phyloP scores from a whole-genome alignment of 1,140 invertebrate species.

The Eueides isabella region DNA sequence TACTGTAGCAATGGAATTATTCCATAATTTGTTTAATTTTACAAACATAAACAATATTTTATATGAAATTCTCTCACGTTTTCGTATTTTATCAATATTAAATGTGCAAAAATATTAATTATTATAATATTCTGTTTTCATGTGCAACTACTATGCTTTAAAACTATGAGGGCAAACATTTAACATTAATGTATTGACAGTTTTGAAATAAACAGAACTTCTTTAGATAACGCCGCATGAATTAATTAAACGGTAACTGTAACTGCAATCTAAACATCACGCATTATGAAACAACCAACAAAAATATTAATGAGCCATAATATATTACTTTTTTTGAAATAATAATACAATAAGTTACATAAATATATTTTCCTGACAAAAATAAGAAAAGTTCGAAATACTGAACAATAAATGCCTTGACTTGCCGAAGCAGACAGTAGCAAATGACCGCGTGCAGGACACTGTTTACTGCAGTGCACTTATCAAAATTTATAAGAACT shows the following conservation, averaged over 20 bases:
- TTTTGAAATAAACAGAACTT: too few relatives aligned
- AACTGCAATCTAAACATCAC: too few relatives aligned
- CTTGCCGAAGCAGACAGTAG: slow-evolving; percentile 10
- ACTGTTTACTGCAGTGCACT: background rate
- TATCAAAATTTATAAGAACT: slow-evolving; percentile 7
- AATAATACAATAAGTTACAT: background rate
- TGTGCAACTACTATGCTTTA: background rate
- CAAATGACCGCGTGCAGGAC: background rate
- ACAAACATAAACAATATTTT: background rate
- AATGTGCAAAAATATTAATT: background rate
- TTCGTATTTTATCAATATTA: background rate
- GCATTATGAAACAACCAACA: too few relatives aligned
- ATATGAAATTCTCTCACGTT: background rate
- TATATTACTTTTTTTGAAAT: too few relatives aligned
- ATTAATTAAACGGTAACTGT: too few relatives aligned
- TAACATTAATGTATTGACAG: too few relatives aligned
- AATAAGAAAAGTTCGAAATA: background rate
- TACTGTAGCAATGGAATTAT: too few relatives aligned
- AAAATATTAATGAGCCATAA: too few relatives aligned
- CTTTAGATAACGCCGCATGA: too few relatives aligned
- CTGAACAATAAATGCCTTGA: background rate
- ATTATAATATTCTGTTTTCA: background rate
- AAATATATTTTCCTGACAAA: background rate
- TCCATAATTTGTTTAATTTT: too few relatives aligned
- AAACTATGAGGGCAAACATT: background rate